Percentiles rank a stretch among this genome's conserved stretches.
Conservation (phyloP, 92 coral and sea anemone genomes). For the Hydrozoanthus gracilis region DNA sequence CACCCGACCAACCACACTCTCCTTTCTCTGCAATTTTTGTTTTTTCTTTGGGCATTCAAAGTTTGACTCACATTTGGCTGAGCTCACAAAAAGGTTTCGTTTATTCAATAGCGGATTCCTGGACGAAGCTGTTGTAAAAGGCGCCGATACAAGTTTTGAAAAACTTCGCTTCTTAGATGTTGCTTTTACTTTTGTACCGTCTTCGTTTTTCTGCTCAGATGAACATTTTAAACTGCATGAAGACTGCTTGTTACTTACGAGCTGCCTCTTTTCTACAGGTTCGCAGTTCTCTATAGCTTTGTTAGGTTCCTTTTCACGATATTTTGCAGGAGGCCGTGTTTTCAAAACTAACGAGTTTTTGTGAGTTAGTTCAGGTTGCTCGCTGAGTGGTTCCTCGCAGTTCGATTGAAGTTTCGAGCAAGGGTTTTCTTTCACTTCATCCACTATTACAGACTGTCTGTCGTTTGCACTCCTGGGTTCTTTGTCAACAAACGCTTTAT, state of each 20-base stretch:
- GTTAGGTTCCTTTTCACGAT: not conserved
- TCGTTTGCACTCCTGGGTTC: not conserved
- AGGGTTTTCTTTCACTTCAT: slow-evolving; percentile 28
- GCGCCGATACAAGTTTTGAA: slow-evolving; percentile 42
- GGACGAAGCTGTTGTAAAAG: slow-evolving; percentile 65
- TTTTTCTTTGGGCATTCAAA: slow-evolving; percentile 47
- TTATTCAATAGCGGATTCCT: slow-evolving; percentile 75
- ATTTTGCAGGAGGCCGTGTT: not conserved
- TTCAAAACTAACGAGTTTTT: not conserved
- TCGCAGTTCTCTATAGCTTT: not conserved
- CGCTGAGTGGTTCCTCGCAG: not conserved
- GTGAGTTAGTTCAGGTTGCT: not conserved
- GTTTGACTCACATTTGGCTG: slow-evolving; percentile 62
- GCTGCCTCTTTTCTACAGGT: not conserved
- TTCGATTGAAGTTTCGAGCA: not conserved
- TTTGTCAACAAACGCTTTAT: not conserved
- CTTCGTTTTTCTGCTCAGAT: not conserved
- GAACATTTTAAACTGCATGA: not conserved
- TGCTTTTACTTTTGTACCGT: slow-evolving; percentile 4
- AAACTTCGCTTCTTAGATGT: slow-evolving; percentile 42
- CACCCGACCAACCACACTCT: slow-evolving; percentile 57
- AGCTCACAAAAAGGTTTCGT: slow-evolving; percentile 49
- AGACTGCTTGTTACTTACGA: not conserved
- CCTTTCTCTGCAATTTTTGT: slow-evolving; percentile 53
- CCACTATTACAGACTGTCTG: not conserved